Conservation (phyloP, 64 coral and sea anemone species). For the Stichodactyla mertensii region DNA sequence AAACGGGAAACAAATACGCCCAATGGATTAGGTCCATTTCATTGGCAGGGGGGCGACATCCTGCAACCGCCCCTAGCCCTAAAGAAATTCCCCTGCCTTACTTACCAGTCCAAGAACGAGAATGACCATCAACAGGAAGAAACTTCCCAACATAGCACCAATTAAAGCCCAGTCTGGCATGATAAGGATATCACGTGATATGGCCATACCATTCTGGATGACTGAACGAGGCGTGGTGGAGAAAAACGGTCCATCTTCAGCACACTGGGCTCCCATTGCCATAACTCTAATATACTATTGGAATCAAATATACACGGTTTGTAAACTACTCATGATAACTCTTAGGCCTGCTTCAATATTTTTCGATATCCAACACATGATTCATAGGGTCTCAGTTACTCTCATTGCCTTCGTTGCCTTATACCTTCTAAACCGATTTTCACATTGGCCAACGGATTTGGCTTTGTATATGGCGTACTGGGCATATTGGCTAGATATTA, state of each 20-base stretch:
- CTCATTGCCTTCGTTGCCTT: not conserved
- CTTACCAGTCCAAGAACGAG: conserved; percentile 77
- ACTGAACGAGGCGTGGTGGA: conserved; percentile 85
- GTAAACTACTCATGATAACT: too few relatives aligned
- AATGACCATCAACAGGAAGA: conserved; percentile 63
- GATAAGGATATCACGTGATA: conserved; percentile 80
- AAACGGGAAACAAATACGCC: too few relatives aligned
- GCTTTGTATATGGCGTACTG: not conserved
- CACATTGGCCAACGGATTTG: not conserved
- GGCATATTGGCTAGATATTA: too few relatives aligned
- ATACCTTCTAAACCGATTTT: not conserved
- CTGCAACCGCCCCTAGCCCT: too few relatives aligned
- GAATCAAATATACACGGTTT: not conserved
- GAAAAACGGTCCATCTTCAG: conserved; percentile 95
- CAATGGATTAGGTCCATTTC: too few relatives aligned
- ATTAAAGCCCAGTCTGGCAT: conserved; percentile 98
- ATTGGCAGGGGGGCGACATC: too few relatives aligned
- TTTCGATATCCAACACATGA: too few relatives aligned
- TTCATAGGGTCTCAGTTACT: too few relatives aligned
- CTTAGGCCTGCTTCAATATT: too few relatives aligned
- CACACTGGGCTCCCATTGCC: conserved; percentile 88
- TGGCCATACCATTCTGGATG: conserved; percentile 94
- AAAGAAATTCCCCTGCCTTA: not conserved
- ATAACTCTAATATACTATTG: conserved; percentile 91
- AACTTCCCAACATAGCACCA: conserved; percentile 84